Conservation (phyloP, 2,797 vertebrate species). For the Pelobates cultripes region DNA sequence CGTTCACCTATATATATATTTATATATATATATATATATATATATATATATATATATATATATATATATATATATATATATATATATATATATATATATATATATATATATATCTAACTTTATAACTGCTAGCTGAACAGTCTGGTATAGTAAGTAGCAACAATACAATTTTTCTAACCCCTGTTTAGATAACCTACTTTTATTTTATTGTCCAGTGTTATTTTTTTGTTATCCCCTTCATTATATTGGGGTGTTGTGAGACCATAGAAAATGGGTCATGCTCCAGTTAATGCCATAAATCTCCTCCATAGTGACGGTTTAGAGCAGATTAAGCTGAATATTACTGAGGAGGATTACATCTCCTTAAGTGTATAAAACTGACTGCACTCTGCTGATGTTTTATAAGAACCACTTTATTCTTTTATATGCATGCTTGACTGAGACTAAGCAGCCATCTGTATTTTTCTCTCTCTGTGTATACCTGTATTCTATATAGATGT, state of each 20-base stretch:
- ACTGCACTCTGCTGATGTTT: conserved; percentile 24
- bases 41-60: too few species aligned
- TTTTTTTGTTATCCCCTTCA: neutral
- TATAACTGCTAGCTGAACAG: too few species aligned
- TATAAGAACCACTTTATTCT: conserved; percentile 9
- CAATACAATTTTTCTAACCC: too few species aligned
- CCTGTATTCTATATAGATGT: neutral
- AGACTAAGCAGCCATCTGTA: neutral
- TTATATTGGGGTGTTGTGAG: conserved; percentile 7
- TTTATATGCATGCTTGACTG: neutral
- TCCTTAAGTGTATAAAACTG: conserved; percentile 50
- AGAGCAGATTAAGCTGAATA: conserved; percentile 47
- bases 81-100: too few species aligned
- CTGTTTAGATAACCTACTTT: too few species aligned
- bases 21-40: too few species aligned
- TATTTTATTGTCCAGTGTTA: too few species aligned
- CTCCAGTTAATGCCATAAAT: conserved; percentile 21
- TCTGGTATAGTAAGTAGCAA: too few species aligned
- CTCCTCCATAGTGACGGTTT: conserved; percentile 41
- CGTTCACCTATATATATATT: too few species aligned
- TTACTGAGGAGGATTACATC: conserved; percentile 54
- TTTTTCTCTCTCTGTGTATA: conserved; percentile 21
- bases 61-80: too few species aligned
- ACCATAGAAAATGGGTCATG: conserved; percentile 52
- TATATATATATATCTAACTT: too few species aligned